A percentile compares a stretch with the other conserved stretches of the same genome.
Conservation (phyloP, 2,888 invertebrate species). For the Oxyscelio sp. region DNA sequence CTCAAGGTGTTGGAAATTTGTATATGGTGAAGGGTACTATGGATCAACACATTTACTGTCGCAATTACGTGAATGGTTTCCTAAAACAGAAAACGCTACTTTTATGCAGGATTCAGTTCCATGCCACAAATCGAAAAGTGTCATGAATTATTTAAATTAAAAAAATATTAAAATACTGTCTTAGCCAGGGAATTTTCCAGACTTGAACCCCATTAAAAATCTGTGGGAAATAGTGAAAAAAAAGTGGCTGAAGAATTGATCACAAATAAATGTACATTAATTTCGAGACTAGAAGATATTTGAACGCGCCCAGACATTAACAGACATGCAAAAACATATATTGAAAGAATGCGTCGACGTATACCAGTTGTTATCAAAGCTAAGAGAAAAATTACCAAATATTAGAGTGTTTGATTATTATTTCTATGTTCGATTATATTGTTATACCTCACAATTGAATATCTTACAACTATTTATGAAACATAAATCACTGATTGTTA, state of each 20-base stretch:
- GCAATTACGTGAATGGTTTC: neutral
- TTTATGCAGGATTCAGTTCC: conserved; percentile 26
- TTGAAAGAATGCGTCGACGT: neutral
- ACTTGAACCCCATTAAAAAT: conserved; percentile 10
- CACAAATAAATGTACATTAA: neutral
- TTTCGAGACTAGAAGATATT: neutral
- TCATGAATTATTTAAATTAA: neutral
- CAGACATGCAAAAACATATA: neutral
- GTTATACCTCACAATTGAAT: too few relatives aligned
- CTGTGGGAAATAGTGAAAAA: conserved; percentile 1
- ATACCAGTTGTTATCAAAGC: neutral
- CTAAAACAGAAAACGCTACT: neutral
- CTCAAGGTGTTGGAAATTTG: neutral
- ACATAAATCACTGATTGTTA: too few relatives aligned
- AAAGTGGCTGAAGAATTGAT: conserved; percentile 7
- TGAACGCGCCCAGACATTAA: conserved; percentile 1
- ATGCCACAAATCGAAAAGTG: conserved; percentile 10
- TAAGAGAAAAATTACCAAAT: neutral
- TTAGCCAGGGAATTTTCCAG: conserved; percentile 11
- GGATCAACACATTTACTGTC: neutral
- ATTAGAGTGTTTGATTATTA: too few relatives aligned
- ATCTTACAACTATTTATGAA: too few relatives aligned
- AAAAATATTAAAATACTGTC: neutral
- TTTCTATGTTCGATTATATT: too few relatives aligned
- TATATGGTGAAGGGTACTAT: conserved; percentile 25